Conservation (phyloP, 2,888 invertebrate species). For the Myopa tessellatipennis region DNA sequence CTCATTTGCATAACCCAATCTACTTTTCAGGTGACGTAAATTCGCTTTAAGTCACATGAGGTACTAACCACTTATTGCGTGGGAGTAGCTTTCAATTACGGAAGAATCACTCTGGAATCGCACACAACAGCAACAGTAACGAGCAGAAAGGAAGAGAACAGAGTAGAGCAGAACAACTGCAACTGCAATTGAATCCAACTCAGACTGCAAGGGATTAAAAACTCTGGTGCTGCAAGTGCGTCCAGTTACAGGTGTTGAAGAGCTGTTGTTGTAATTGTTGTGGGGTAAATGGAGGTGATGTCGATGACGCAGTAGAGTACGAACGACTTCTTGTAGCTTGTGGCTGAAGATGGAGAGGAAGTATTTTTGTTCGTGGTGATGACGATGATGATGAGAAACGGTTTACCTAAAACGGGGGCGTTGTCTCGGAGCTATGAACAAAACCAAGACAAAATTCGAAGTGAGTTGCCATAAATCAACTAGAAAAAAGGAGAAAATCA, state of each 20-base stretch:
- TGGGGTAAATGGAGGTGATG: not conserved
- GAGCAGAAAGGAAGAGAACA: no score
- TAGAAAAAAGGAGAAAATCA: not conserved
- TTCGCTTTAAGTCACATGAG: not conserved
- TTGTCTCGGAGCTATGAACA: conserved; percentile 9
- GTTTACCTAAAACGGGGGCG: conserved; percentile 33
- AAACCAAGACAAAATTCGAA: conserved; percentile 6
- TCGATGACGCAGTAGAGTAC: not conserved
- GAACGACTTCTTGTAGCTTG: conserved; percentile 6
- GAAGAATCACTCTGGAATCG: not conserved
- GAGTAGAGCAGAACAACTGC: not conserved
- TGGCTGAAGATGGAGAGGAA: not conserved
- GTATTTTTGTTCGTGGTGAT: not conserved
- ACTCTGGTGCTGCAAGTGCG: not conserved
- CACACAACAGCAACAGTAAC: not conserved
- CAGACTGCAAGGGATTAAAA: not conserved
- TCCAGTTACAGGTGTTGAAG: not conserved
- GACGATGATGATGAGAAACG: conserved; percentile 35
- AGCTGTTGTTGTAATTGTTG: conserved; percentile 15
- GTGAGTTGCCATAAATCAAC: conserved; percentile 13
- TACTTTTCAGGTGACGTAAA: not conserved
- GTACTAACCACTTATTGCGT: not conserved
- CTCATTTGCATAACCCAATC: not conserved
- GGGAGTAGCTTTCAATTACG: conserved; percentile 29
- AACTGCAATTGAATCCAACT: conserved; percentile 8